phyloP scores from a whole-genome alignment of 2,113 vertebrate species.

The Galbula dea region DNA sequence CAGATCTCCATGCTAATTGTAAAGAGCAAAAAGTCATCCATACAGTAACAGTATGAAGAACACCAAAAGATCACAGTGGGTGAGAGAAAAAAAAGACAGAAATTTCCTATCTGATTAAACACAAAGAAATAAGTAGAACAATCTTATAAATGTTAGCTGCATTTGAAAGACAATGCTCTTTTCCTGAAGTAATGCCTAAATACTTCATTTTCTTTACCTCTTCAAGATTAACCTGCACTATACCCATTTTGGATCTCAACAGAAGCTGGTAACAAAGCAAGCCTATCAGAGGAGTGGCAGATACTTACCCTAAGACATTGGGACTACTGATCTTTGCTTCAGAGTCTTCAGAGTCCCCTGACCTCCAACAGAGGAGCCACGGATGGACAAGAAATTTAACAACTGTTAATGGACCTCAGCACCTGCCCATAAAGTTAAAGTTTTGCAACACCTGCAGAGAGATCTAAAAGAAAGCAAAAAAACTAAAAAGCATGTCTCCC shows the following conservation, averaged over 20 bases:
- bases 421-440: background rate
- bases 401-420: background rate
- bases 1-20: background rate
- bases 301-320: background rate
- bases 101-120: background rate
- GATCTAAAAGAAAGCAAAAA: background rate
- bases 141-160: background rate
- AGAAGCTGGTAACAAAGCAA: background rate
- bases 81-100: background rate
- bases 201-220: background rate
- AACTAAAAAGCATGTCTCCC: rapidly evolving
- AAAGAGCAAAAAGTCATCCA: background rate
- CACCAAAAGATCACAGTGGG: background rate
- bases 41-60: background rate
- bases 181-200: background rate
- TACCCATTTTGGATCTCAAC: background rate
- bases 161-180: background rate
- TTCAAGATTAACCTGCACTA: background rate
- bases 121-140: background rate
- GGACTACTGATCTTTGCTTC: background rate
- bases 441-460: background rate
- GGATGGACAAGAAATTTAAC: background rate
- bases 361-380: background rate
- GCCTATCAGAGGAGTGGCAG: background rate
- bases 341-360: background rate